phyloP scores from a whole-genome alignment of 2,888 invertebrate genomes.

The Coelopa pilipes region DNA sequence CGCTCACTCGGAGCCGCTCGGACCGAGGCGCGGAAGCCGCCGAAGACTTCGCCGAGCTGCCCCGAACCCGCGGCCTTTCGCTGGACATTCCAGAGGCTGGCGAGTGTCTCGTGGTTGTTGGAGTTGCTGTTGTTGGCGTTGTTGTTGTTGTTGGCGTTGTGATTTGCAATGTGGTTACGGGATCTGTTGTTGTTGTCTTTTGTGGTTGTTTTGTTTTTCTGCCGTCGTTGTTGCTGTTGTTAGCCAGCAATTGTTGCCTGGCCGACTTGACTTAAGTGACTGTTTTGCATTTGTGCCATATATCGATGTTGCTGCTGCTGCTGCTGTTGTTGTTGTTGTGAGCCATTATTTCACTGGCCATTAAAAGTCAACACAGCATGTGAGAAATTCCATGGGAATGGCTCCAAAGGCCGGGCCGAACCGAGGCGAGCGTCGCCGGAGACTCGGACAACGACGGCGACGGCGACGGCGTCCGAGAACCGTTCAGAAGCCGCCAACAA shows the following conservation, averaged over 20 bases:
- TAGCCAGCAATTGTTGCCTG: background rate
- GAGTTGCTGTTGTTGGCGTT: background rate
- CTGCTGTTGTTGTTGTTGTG: background rate
- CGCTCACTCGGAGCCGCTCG: too few relatives aligned
- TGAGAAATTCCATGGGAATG: conserved; percentile 9
- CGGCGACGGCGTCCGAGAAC: background rate
- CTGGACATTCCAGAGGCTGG: too few relatives aligned
- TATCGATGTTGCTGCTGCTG: background rate
- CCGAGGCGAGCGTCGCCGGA: background rate
- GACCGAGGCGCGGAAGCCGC: too few relatives aligned
- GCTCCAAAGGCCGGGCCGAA: background rate
- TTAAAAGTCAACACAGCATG: conserved; percentile 6
- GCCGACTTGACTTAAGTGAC: conserved; percentile 10
- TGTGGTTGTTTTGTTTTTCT: conserved; percentile 2
- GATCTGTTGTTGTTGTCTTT: conserved; percentile 3
- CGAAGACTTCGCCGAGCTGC: too few relatives aligned
- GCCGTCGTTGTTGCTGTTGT: background rate
- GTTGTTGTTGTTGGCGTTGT: background rate
- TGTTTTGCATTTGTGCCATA: background rate
- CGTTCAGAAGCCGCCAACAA: background rate
- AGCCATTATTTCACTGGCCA: background rate
- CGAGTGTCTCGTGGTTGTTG: too few relatives aligned
- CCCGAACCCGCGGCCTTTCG: too few relatives aligned
- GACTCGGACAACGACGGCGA: background rate
- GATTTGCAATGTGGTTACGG: background rate